phyloP scores from a whole-genome alignment of 2,797 vertebrate genomes.

The Australoheros facetus region DNA sequence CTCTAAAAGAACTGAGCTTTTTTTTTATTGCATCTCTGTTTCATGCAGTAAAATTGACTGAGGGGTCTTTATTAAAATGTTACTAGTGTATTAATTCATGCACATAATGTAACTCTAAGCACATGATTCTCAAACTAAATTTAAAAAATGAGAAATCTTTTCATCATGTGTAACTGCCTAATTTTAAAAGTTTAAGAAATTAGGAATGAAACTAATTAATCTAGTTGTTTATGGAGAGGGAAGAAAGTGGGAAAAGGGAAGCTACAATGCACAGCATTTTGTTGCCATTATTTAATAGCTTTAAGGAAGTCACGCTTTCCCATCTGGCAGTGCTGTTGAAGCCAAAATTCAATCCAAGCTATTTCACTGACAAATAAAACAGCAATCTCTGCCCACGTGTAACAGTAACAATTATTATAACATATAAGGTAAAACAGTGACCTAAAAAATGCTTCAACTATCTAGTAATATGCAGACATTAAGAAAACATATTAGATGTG shows the following conservation, averaged over 20 bases:
- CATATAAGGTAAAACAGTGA: background rate
- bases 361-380: background rate
- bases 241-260: background rate
- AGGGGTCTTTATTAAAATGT: background rate
- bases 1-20: background rate
- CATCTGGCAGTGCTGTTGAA: background rate
- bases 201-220: background rate
- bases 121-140: background rate
- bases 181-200: background rate
- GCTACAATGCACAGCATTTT: background rate
- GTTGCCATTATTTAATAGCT: constrained; percentile 7
- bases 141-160: background rate
- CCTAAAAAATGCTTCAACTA: background rate
- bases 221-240: background rate
- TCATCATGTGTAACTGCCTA: background rate
- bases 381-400: background rate
- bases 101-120: background rate
- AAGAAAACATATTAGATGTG: background rate
- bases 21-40: background rate
- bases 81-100: background rate
- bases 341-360: background rate
- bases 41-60: background rate
- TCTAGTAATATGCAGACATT: background rate
- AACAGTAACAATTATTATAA: background rate
- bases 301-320: constrained; percentile 13